Evolutionary conservation across 2,113 vertebrate species (phyloP).

Genomic region (Pomatostomus ruficeps): DNA sequence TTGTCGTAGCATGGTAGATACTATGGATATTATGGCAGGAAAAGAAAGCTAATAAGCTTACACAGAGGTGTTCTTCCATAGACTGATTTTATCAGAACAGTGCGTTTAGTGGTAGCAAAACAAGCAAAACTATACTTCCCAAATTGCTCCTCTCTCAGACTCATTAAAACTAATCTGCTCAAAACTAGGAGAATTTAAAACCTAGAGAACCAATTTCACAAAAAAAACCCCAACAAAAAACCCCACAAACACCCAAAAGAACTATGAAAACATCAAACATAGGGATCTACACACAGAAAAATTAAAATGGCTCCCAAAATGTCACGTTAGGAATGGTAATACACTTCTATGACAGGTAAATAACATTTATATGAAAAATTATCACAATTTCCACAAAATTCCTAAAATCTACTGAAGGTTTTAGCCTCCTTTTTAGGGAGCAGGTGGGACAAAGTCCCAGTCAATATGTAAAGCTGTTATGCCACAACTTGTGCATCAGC

Average conservation of each 20-base stretch:
- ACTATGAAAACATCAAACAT: background rate
- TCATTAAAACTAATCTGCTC: background rate
- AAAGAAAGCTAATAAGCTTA: background rate
- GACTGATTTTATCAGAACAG: background rate
- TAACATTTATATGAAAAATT: background rate
- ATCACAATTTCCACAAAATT: background rate
- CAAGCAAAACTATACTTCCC: background rate
- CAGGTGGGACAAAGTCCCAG: background rate
- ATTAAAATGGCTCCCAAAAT: background rate
- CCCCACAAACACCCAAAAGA: background rate
- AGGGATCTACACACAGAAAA: background rate
- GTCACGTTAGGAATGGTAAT: background rate
- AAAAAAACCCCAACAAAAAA: background rate
- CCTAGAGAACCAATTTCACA: background rate
- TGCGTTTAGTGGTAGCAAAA: background rate
- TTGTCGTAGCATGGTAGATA: background rate
- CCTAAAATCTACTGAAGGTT: background rate
- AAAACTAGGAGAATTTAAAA: background rate
- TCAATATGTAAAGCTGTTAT: background rate
- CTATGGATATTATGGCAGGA: background rate
- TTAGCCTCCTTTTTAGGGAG: background rate
- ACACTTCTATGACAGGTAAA: background rate
- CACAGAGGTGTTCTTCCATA: background rate
- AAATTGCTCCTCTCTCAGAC: background rate
- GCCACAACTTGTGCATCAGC: background rate